Conservation (phyloP, 2,797 vertebrate species). For the Capromys pilorides region DNA sequence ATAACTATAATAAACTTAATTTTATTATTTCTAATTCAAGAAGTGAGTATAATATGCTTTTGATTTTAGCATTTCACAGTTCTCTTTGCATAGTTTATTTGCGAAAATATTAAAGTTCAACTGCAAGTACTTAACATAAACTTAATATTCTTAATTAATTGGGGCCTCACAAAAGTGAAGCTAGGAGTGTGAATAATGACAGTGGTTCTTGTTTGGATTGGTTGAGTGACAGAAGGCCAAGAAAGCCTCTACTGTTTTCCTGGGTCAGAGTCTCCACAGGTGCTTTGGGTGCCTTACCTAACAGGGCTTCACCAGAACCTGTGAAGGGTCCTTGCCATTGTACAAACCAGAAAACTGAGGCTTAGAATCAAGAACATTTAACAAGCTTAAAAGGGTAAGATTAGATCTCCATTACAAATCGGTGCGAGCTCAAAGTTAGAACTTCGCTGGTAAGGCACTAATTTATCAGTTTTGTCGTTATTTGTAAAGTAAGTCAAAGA, state of each 20-base stretch:
- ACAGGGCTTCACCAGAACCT: not conserved
- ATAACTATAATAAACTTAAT: slow-evolving; percentile 14
- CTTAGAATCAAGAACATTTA: not conserved
- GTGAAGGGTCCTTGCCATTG: not conserved
- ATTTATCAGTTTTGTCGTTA: not conserved
- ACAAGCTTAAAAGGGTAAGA: not conserved
- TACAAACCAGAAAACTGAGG: not conserved
- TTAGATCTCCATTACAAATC: not conserved
- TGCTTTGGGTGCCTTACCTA: not conserved
- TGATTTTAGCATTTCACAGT: slow-evolving; percentile 35
- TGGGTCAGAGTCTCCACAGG: not conserved
- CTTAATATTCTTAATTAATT: not conserved
- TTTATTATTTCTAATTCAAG: slow-evolving; percentile 12
- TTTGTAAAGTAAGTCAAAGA: not conserved
- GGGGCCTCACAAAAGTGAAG: not conserved
- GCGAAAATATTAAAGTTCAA: not conserved
- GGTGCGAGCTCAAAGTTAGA: not conserved
- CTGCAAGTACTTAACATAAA: not conserved
- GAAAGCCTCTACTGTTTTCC: not conserved
- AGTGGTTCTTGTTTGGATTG: not conserved
- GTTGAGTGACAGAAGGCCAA: not conserved
- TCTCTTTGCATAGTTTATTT: not conserved
- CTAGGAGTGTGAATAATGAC: not conserved
- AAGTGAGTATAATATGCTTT: not conserved
- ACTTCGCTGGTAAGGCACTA: not conserved